Percentiles rank a stretch among this genome's conserved stretches.
Conservation (phyloP, 2,113 vertebrate species). For the Urocynchramus pylzowi region DNA sequence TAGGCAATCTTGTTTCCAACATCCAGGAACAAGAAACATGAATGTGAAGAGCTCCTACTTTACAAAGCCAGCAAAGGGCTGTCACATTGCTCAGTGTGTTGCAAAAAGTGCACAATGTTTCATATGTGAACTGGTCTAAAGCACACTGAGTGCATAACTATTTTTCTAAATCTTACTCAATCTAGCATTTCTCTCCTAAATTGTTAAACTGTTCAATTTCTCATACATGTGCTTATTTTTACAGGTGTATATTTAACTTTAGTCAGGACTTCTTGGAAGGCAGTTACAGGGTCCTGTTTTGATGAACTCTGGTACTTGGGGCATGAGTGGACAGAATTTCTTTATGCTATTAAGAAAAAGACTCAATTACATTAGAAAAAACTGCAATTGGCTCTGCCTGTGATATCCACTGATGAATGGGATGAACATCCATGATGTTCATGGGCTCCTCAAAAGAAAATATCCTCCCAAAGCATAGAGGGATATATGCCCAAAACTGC, state of each 20-base stretch:
- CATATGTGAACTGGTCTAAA: background rate
- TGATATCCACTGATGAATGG: background rate
- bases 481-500: background rate
- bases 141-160: accelerated
- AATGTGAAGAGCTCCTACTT: background rate
- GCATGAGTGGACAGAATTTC: background rate
- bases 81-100: background rate
- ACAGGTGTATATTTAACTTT: background rate
- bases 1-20: background rate
- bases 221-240: background rate
- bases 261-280: background rate
- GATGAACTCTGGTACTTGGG: background rate
- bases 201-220: background rate
- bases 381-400: background rate
- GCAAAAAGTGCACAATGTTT: background rate
- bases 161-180: background rate
- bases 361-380: background rate
- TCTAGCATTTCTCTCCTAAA: background rate
- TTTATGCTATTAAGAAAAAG: background rate
- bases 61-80: background rate
- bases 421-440: too few species aligned
- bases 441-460: background rate
- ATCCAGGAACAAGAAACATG: background rate
- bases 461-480: background rate
- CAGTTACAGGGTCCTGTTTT: background rate